Base-by-base conservation (phyloP, 92 coral and sea anemone genomes). In the Scolanthus callimorphus region DNA sequence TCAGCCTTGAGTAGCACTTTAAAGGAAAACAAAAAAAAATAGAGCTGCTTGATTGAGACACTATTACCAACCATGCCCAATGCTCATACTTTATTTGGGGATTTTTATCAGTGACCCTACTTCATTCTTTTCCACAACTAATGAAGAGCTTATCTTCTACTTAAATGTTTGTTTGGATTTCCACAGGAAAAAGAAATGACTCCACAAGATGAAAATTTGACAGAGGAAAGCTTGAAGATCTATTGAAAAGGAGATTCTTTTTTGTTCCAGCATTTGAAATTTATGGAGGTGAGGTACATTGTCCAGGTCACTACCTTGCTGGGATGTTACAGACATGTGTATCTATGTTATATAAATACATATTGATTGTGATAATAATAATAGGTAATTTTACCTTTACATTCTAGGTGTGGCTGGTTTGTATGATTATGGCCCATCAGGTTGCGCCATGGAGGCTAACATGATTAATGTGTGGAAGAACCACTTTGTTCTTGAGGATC, bases 251-350 rank as follows among this genome's bases (percentile, higher is more conserved):
- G 39, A 72, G 99, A 47, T 94, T 94, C 86, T 94, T 94, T 68
- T 94, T 84, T 81, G 96, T 90, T 28, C 96, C 99, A 43, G 73
- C 99, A 13, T 94, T 94, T 75, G 99, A 94, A 70, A 94, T 94
- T 20, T 94, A 94, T 89, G 99, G 99, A 84, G 99, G 99, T 94
- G 61, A n/a, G n/a, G n/a, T n/a, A n/a, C n/a, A n/a, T n/a, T n/a
- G n/a, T n/a, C n/a, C n/a, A n/a, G n/a, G n/a, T n/a, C n/a, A n/a
- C n/a, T n/a, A n/a, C n/a, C n/a, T n/a, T n/a, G n/a, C n/a, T n/a
- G n/a, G n/a, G n/a, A n/a, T n/a, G n/a, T n/a, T n/a, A n/a, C n/a
- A n/a, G n/a, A n/a, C n/a, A n/a, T n/a, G n/a, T n/a, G n/a, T n/a
- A n/a, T n/a, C n/a, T n/a, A n/a, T n/a, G n/a, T n/a, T n/a, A n/a